These are phyloP conservation scores for Peucedramus taeniatus DNA, from an alignment of 2,113 vertebrate species.

Conservation along the genomic window DNA sequence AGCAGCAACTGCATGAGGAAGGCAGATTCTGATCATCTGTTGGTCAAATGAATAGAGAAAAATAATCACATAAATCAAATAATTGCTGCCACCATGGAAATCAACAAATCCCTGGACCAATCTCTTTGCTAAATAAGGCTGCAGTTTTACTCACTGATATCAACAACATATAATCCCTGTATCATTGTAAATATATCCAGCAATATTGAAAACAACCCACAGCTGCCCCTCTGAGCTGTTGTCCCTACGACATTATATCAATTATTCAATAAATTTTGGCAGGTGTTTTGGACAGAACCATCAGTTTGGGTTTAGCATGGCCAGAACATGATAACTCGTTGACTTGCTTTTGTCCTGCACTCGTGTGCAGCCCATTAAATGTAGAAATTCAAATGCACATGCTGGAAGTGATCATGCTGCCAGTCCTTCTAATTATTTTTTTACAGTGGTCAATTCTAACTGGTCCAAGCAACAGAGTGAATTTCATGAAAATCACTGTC, in stretches of 20 bases:
- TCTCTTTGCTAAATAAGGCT: background rate
- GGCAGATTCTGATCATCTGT: background rate
- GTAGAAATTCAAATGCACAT: background rate
- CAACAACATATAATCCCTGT: background rate
- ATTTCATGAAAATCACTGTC: background rate
- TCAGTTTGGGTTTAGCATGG: background rate
- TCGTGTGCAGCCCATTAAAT: background rate
- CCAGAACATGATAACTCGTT: background rate
- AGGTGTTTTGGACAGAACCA: background rate
- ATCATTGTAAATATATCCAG: background rate
- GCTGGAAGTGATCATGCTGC: background rate
- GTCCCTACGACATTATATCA: too few relatives aligned
- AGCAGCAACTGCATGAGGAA: background rate
- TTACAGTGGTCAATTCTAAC: background rate
- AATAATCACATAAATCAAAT: background rate
- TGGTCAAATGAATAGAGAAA: background rate
- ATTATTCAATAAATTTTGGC: background rate
- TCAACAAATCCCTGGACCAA: background rate
- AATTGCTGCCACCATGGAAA: background rate
- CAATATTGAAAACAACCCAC: background rate
- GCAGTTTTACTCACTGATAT: background rate
- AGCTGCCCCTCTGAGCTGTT: background rate
- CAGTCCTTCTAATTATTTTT: background rate
- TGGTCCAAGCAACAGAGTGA: background rate
- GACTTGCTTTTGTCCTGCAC: background rate